Base-by-base conservation (phyloP, 53 echinoderm and acorn worm genomes). In the Echinometra lucunter region DNA sequence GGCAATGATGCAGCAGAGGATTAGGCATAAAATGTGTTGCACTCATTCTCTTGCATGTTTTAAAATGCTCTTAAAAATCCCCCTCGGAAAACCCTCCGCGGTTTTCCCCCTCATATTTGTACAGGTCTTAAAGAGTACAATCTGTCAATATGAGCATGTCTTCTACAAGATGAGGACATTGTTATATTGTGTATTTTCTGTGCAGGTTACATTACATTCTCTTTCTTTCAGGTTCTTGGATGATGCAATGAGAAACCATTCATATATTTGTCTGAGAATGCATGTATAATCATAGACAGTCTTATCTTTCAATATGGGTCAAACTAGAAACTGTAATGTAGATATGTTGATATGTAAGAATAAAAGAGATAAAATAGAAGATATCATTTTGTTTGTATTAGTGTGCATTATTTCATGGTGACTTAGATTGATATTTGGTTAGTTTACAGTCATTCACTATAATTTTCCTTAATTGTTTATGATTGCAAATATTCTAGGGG, bases 281-380 rank as follows among this genome's bases (percentile, higher is more conserved):
- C 44, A 80, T 42, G 80, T 80, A 35, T 42, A 30, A 74, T 74
- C 8, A 74, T 21, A 30, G 56, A 13, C 7, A 56, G 13, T 12
- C 8, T 66, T 30, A 30, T 72, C 6, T 78, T 78, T 78, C 19
- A 40, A 42, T 78, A 28, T 49, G 49, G 27, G 49, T 85, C 47
- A 35, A 49, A 49, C 44, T 44, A 27, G 91, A 91, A n/a, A 91
- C 19, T 91, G 91, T 67, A 70, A 44, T 91, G 91, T 91, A 91
- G 45, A 91, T 91, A 91, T 91, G 91, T 91, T 91, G 13, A 91
- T 91, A 91, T 91, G 67, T 66, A 91, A 70, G 21, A 91, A 91
- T 89, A 89, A 89, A 89, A 45, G 15, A 49, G 49, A 85, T 47
- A 49, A 85, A 49, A 85, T 85, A 85, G 53, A 49, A 85, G 45